Evolutionary conservation across 1,140 invertebrate genomes (phyloP), one percentile per base, ranked within the genome.

Genomic region (Meloidogyne floridensis): DNA sequence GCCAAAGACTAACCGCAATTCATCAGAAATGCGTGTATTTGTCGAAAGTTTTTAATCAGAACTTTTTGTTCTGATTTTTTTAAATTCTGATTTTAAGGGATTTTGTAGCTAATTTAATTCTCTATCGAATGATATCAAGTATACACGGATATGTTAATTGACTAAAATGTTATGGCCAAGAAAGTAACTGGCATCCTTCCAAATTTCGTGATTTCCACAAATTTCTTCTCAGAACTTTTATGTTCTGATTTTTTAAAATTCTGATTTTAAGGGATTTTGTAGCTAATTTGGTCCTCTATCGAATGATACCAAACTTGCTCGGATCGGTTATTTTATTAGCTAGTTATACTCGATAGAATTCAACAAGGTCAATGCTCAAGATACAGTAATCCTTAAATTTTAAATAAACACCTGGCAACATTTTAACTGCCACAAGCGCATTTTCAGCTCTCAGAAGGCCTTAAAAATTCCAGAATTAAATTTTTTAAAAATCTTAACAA

Each of bases 341-440:
- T 82, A 43, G n/a, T 56, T 81, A 81, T 32, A 51, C 2, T 5
- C 15, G 4, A 6, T n/a, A 6, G 56, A 65, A 65, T 3, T 65
- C 6, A 11, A n/a, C n/a, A 7, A 3, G 59, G 5, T 65, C 3
- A 65, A 6, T 4, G 5, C 59, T 6, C n/a, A n/a, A 65, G 47
- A n/a, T 15, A 11, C 4, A 4, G 0, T 18, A 6, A 0, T 3
- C 15, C n/a, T 13, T 4, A 65, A n/a, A 18, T n/a, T n/a, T 65
- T n/a, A 65, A 65, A 6, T n/a, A 65, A 65, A 65, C 18, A 84
- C 84, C 85, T 83, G 90, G 89, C 54, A 91, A 82, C 89, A 90
- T 90, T 85, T 91, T 91, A 8, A 91, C 90, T n/a, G 91, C 91
- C 53, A 91, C 91, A 11, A 85, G 69, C 47, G 87, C 88, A 81